These are phyloP conservation scores for Drosophila sulfurigaster DNA, from an alignment of 1,140 invertebrate species.

Conservation along the genomic window DNA sequence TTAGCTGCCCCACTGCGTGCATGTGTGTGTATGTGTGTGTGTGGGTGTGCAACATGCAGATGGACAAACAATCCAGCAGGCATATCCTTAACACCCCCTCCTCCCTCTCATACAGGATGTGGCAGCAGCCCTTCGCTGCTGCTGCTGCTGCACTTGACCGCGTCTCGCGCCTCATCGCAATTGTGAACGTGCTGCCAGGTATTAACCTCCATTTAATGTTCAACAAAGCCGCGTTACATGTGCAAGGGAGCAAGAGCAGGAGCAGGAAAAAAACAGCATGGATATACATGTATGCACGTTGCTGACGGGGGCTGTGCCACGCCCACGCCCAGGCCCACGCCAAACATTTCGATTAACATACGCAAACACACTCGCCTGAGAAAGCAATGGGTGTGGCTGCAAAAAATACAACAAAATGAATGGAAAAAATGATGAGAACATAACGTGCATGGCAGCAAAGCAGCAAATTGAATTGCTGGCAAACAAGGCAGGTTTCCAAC, in stretches of 20 bases:
- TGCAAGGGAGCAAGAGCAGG: slow-evolving; percentile 17
- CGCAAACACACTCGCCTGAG: slow-evolving; percentile 57
- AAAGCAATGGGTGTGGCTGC: slow-evolving; percentile 10
- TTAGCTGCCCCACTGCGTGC: slow-evolving; percentile 43
- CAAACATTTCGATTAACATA: slow-evolving; percentile 83
- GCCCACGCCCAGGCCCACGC: slow-evolving; percentile 28
- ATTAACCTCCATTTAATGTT: slow-evolving; percentile 84
- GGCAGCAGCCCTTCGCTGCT: not conserved
- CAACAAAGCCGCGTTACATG: slow-evolving; percentile 80
- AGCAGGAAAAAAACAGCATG: slow-evolving; percentile 35
- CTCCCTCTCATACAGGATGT: not conserved
- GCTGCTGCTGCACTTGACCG: slow-evolving; percentile 58
- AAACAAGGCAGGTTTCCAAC: slow-evolving; percentile 39
- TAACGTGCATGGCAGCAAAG: slow-evolving; percentile 27
- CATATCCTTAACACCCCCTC: not conserved
- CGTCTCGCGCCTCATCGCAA: slow-evolving; percentile 18
- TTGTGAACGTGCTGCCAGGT: slow-evolving; percentile 76
- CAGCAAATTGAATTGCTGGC: slow-evolving; percentile 76
- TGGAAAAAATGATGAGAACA: slow-evolving; percentile 26
- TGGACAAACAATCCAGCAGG: slow-evolving; percentile 19
- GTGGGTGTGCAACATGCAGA: slow-evolving; percentile 45
- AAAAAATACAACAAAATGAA: slow-evolving; percentile 10
- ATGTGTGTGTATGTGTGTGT: not conserved
- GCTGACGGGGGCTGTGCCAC: slow-evolving; percentile 23
- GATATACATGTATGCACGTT: slow-evolving; percentile 4